Evolutionary conservation across 2,888 invertebrate species (phyloP).

Genomic region (Aspidiotus destructor): DNA sequence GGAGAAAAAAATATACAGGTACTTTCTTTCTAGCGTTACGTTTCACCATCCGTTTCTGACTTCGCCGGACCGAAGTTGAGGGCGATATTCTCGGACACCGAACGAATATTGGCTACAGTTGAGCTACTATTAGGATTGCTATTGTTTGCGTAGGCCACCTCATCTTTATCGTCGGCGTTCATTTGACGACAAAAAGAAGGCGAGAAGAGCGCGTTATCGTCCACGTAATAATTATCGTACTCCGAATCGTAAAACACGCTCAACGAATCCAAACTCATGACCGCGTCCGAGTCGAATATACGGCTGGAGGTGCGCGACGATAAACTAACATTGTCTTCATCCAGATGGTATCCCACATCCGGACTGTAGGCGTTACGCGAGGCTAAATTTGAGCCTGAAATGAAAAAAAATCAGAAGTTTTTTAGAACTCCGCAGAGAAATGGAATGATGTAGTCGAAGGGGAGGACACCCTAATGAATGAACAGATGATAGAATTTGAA

Average conservation of each 20-base stretch:
- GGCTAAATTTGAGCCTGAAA: slow-evolving; percentile 6
- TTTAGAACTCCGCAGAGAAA: no score
- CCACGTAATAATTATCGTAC: slow-evolving; percentile 50
- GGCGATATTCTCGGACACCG: slow-evolving; percentile 66
- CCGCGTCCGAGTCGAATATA: slow-evolving; percentile 65
- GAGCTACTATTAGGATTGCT: slow-evolving; percentile 7
- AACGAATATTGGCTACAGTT: slow-evolving; percentile 62
- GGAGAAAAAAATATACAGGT: no score
- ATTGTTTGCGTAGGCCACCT: slow-evolving; percentile 16
- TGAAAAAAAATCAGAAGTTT: no score
- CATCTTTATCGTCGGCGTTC: slow-evolving; percentile 26
- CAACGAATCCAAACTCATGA: slow-evolving; percentile 66
- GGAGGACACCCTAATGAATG: no score
- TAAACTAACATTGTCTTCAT: slow-evolving; percentile 60
- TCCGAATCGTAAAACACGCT: slow-evolving; percentile 74
- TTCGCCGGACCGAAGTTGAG: slow-evolving; percentile 64
- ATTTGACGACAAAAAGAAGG: slow-evolving; percentile 32
- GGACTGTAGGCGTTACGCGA: slow-evolving; percentile 20
- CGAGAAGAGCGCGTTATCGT: slow-evolving; percentile 25
- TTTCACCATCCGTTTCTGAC: slow-evolving; percentile 58
- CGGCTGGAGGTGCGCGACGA: slow-evolving; percentile 76
- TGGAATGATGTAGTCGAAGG: no score
- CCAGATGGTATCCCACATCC: slow-evolving; percentile 42
- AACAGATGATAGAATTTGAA: no score
- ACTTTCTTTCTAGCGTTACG: slow-evolving; percentile 41